Evolutionary conservation across 2,888 invertebrate genomes (phyloP).

Genomic region (Cephus pulcher): DNA sequence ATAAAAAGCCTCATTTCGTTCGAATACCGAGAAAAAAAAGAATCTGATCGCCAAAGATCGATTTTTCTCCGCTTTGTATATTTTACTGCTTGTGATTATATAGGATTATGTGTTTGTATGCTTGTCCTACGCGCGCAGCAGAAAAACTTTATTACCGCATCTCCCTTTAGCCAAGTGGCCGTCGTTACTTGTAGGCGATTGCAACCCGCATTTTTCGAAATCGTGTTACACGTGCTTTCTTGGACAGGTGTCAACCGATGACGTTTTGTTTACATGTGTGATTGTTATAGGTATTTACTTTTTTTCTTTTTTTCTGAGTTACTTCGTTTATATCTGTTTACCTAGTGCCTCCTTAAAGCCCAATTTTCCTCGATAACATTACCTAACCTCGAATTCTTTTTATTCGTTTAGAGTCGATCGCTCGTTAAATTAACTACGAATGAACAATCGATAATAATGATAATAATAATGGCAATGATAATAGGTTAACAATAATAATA

Average conservation of each 20-base stretch:
- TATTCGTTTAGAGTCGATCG: not conserved
- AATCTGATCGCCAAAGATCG: not conserved
- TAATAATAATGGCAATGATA: constrained; percentile 18
- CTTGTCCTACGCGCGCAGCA: not conserved
- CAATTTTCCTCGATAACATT: not conserved
- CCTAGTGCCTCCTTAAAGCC: constrained; percentile 2
- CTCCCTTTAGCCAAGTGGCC: not conserved
- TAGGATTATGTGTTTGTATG: not conserved
- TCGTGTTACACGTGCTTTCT: not conserved
- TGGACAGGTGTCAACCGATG: not conserved
- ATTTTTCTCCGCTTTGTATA: not conserved
- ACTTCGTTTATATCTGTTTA: not conserved
- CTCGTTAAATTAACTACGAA: not conserved
- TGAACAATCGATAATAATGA: constrained; percentile 26
- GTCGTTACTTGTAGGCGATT: not conserved
- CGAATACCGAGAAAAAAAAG: not conserved
- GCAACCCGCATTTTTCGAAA: not conserved
- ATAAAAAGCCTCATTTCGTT: not conserved
- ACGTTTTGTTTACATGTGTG: not conserved
- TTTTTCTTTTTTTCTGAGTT: not conserved
- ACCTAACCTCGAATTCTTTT: not conserved
- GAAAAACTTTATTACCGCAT: not conserved
- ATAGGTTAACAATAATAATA: constrained; percentile 10
- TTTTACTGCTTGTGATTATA: not conserved
- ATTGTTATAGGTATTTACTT: not conserved